Percentiles rank a stretch among this genome's conserved stretches.
These are phyloP conservation scores for Piscicola geometra DNA, from an alignment of 2,888 invertebrate genomes.

Conservation along the genomic window DNA sequence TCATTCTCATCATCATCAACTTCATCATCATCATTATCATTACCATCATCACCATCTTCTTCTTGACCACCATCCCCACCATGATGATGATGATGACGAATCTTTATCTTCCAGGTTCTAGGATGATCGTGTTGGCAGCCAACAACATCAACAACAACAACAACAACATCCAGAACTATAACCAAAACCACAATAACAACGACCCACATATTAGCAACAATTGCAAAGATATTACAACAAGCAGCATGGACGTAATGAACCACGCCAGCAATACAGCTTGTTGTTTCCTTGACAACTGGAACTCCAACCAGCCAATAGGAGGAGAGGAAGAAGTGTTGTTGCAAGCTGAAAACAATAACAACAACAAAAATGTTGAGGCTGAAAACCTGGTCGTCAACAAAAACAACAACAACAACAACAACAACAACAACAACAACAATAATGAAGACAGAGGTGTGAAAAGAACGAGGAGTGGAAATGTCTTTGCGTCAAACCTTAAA, in stretches of 20 bases:
- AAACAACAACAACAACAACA: constrained; percentile 20
- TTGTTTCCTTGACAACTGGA: background rate
- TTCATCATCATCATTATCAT: constrained; percentile 17
- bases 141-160: constrained; percentile 2
- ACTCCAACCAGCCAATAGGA: background rate
- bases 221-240: too few relatives aligned
- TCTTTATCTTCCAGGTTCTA: too few relatives aligned
- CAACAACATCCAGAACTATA: background rate
- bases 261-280: background rate
- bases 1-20: constrained; percentile 17
- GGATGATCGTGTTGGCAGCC: background rate
- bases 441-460: background rate
- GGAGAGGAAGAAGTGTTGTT: constrained; percentile 6
- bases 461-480: background rate
- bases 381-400: constrained; percentile 14
- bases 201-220: background rate
- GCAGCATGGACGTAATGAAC: too few relatives aligned
- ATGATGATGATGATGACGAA: too few relatives aligned
- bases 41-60: background rate
- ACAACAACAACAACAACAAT: background rate
- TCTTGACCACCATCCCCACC: background rate
- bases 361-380: background rate
- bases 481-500: background rate
- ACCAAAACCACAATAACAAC: background rate
- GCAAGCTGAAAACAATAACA: background rate